These are phyloP conservation scores for Rhincodon typus DNA, from an alignment of 2,797 vertebrate species.

Conservation along the genomic window DNA sequence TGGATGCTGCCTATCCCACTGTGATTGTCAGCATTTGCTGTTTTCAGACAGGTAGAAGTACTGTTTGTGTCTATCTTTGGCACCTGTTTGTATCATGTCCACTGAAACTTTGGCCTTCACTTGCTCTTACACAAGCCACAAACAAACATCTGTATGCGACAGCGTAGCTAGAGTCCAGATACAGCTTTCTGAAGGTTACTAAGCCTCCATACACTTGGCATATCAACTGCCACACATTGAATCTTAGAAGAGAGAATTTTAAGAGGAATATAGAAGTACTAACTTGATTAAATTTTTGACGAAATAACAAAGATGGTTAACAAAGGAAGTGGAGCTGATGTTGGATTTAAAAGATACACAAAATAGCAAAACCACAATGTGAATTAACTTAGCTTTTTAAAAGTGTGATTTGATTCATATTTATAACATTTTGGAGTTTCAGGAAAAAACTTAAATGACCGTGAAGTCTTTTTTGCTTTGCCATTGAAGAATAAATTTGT, in stretches of 20 bases:
- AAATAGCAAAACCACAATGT: neutral
- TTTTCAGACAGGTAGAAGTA: neutral
- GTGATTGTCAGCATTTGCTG: too few species aligned
- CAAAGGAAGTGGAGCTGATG: neutral
- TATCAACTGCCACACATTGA: neutral
- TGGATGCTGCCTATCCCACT: too few species aligned
- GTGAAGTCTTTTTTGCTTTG: neutral
- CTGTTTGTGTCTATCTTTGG: neutral
- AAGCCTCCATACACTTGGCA: neutral
- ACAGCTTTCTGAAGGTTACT: neutral
- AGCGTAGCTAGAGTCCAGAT: neutral
- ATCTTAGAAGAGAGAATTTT: neutral
- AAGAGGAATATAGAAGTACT: neutral
- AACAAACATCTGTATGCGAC: too few species aligned
- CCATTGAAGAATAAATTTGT: neutral
- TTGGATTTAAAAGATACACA: neutral
- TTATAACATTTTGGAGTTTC: neutral
- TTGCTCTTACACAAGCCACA: neutral
- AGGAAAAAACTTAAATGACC: neutral
- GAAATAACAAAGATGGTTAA: neutral
- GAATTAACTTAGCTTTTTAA: neutral
- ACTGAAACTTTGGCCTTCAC: neutral
- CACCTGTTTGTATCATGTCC: neutral
- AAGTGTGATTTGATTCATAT: neutral
- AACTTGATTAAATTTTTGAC: neutral